Percentiles rank a stretch among this genome's conserved stretches.
These are phyloP conservation scores for Helleia helle DNA, from an alignment of 2,888 invertebrate genomes.

Conservation along the genomic window DNA sequence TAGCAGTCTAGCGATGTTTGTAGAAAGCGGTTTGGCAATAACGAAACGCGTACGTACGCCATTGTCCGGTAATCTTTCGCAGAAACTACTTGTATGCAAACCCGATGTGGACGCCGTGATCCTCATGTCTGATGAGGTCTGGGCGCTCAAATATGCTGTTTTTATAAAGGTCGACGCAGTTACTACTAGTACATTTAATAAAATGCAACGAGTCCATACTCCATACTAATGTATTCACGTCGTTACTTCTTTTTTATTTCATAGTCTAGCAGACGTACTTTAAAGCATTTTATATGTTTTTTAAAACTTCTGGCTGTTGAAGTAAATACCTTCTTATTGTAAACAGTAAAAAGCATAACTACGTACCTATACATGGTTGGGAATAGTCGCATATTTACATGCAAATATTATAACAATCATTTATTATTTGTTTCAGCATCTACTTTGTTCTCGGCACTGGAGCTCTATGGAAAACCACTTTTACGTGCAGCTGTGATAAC, in stretches of 20 bases:
- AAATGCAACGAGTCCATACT: too few species aligned
- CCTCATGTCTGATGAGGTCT: conserved; percentile 32
- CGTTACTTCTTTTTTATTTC: too few species aligned
- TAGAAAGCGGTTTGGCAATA: conserved; percentile 72
- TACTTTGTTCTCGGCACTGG: conserved; percentile 75
- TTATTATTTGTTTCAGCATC: conserved; percentile 62
- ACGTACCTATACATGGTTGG: too few species aligned
- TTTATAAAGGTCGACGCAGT: background rate
- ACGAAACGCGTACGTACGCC: conserved; percentile 49
- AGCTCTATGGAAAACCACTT: conserved; percentile 77
- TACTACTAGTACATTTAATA: conserved; percentile 17
- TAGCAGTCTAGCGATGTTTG: conserved; percentile 44
- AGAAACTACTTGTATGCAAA: conserved; percentile 59
- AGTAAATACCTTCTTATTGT: too few species aligned
- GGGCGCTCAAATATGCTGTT: conserved; percentile 12
- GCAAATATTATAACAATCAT: too few species aligned
- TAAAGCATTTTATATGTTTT: too few species aligned
- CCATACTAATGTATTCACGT: too few species aligned
- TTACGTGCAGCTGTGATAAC: conserved; percentile 63
- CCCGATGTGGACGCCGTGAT: conserved; percentile 46
- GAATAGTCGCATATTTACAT: too few species aligned
- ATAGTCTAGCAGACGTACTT: too few species aligned
- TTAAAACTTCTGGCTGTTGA: too few species aligned
- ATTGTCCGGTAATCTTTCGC: conserved; percentile 69
- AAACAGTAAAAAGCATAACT: too few species aligned